Base-by-base conservation (phyloP, 2,888 invertebrate species). In the Cephus pulcher region DNA sequence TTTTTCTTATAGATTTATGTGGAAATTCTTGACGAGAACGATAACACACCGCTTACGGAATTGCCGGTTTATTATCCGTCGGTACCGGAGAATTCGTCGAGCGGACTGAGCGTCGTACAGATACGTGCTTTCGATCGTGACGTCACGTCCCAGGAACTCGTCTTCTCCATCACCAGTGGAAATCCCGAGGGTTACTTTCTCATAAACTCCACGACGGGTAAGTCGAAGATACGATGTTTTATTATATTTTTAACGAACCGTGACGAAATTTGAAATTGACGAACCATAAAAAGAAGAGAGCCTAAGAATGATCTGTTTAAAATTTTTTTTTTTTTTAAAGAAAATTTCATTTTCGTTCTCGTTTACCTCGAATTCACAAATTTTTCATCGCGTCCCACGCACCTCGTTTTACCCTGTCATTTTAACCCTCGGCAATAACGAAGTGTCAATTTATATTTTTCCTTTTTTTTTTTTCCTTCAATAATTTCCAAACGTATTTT, bases 161-260 rank as follows among this genome's bases (percentile, higher is more conserved):
- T 95, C 76, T 99, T 96, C 92, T 94, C 95, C 88, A 98, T 99
- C 91, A 95, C 96, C 74, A 96, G 97, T 78, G 98, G 98, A 86
- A 98, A 98, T 93, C 97, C 98, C 1, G 97, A 97, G 91, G 96
- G 97, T 74, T 96, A 97, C 89, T 99, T 99, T 92, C 93, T 95
- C 84, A 97, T 99, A 87, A 96, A 98, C 92, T 93, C 95, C 56
- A 93, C 93, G 40, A 96, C 96, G 86, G 98, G 98, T 97, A 92
- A 93, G 93, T 87, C 35, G 33, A 15, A 74, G 6, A n/a, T 74
- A 74, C 23, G 4, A 6, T 23, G 23, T 56, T 23, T 23, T 1
- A 0, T 56, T 23, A 56, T 56, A 56, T 6, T 56, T 6, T 56
- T 23, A 56, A 23, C 40, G 6, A 40, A 40, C 2, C 40, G 23